Percentiles rank a stretch among this genome's conserved stretches.
Evolutionary conservation across 1,140 invertebrate genomes (phyloP).

Genomic region (Schlechtendalia chinensis): DNA sequence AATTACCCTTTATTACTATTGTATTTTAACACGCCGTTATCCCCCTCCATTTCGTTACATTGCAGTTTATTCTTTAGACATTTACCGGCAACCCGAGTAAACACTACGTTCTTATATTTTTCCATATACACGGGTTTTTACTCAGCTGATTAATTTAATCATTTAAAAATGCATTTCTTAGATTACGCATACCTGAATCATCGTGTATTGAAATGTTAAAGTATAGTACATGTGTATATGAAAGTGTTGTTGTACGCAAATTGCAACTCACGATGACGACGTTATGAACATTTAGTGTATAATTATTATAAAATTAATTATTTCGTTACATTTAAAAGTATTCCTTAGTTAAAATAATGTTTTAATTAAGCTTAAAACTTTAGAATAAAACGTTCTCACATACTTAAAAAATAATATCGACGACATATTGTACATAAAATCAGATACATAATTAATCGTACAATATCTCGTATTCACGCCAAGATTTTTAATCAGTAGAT

Average conservation of each 20-base stretch:
- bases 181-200: neutral
- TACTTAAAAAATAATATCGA: too few species aligned
- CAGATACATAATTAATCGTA: too few species aligned
- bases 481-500: too few species aligned
- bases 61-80: neutral
- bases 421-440: too few species aligned
- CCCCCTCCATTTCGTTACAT: neutral
- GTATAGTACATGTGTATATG: neutral
- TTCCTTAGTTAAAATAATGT: neutral
- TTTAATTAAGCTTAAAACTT: neutral
- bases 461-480: too few species aligned
- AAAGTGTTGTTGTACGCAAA: neutral
- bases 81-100: neutral
- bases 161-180: neutral
- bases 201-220: neutral
- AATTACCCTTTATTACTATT: neutral
- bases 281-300: too few species aligned
- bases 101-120: neutral
- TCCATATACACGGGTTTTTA: neutral
- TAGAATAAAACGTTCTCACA: too few species aligned
- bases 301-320: neutral
- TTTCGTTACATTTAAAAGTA: too few species aligned
- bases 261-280: too few species aligned
- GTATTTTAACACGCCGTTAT: neutral
- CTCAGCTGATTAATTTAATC: conserved; percentile 37